A percentile compares a stretch with the other conserved stretches of the same genome.
phyloP scores from a whole-genome alignment of 1,140 invertebrate species.

The Zaprionus gabonicus region DNA sequence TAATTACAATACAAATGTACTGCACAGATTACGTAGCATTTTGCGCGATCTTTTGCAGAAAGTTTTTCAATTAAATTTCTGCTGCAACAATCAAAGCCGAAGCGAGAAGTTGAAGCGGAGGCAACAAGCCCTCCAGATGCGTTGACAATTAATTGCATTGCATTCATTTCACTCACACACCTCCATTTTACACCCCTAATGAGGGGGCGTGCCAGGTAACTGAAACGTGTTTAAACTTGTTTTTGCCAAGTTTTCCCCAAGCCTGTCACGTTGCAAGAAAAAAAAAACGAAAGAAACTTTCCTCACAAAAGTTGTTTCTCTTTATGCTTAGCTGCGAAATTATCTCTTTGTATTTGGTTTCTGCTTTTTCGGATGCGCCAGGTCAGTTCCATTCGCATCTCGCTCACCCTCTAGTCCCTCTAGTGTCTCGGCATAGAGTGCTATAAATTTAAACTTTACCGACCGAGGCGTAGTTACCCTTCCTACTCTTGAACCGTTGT shows the following conservation, averaged over 20 bases:
- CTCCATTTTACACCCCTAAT: constrained; percentile 31
- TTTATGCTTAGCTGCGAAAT: constrained; percentile 56
- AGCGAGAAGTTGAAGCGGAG: constrained; percentile 22
- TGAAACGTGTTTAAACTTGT: constrained; percentile 61
- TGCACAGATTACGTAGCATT: constrained; percentile 8
- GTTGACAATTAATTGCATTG: constrained; percentile 74
- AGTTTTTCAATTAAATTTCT: constrained; percentile 71
- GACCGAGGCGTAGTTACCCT: constrained; percentile 24
- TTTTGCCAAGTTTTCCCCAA: constrained; percentile 37
- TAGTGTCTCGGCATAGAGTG: constrained; percentile 1
- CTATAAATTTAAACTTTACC: constrained; percentile 61
- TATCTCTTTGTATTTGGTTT: constrained; percentile 61
- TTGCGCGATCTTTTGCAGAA: constrained; percentile 32
- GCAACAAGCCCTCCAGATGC: constrained; percentile 48
- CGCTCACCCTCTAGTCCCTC: not conserved
- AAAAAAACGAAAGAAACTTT: constrained; percentile 32
- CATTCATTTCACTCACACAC: constrained; percentile 37
- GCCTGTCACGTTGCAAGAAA: constrained; percentile 44
- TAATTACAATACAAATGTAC: constrained; percentile 48
- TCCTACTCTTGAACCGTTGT: not conserved
- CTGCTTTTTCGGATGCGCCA: constrained; percentile 26
- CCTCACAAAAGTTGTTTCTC: constrained; percentile 49
- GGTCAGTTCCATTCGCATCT: constrained; percentile 36
- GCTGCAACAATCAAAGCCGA: constrained; percentile 56
- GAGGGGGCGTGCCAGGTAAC: constrained; percentile 51